Percentiles rank a stretch among this genome's conserved stretches.
These are phyloP conservation scores for Hoplodrina ambigua DNA, from an alignment of 2,888 invertebrate genomes.

Conservation along the genomic window DNA sequence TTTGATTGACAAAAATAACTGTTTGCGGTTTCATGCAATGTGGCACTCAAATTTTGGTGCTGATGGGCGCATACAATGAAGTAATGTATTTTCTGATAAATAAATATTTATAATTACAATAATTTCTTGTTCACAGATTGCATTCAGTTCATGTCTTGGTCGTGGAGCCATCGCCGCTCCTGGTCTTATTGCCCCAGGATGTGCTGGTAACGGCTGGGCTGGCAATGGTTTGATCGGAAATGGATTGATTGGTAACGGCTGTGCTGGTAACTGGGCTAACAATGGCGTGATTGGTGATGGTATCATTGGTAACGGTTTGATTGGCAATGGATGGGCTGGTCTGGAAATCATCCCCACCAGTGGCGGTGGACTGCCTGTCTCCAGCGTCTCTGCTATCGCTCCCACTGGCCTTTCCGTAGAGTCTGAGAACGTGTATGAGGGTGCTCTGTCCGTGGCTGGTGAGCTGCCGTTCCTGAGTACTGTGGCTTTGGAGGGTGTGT, in stretches of 20 bases:
- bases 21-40: no score
- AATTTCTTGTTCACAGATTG: not conserved
- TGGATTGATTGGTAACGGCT: not conserved
- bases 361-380: conserved; percentile 49
- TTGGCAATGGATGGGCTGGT: conserved; percentile 49
- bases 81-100: not conserved
- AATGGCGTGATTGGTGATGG: conserved; percentile 14
- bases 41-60: no score
- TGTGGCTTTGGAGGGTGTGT: conserved; percentile 28
- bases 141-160: conserved; percentile 2
- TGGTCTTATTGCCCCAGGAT: not conserved
- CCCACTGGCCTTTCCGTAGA: conserved; percentile 51
- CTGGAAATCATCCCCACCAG: conserved; percentile 45
- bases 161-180: not conserved
- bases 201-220: not conserved
- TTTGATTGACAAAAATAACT: no score
- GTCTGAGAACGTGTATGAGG: conserved; percentile 60
- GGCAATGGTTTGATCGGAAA: no score
- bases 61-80: no score
- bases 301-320: not conserved
- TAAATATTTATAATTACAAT: not conserved
- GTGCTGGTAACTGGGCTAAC: not conserved
- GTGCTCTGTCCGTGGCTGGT: conserved; percentile 48
- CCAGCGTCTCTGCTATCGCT: conserved; percentile 42
- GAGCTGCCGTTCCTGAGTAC: conserved; percentile 54